A percentile compares a stretch with the other conserved stretches of the same genome.
Evolutionary conservation across 1,140 invertebrate genomes (phyloP).

Genomic region (Papilio helenus): DNA sequence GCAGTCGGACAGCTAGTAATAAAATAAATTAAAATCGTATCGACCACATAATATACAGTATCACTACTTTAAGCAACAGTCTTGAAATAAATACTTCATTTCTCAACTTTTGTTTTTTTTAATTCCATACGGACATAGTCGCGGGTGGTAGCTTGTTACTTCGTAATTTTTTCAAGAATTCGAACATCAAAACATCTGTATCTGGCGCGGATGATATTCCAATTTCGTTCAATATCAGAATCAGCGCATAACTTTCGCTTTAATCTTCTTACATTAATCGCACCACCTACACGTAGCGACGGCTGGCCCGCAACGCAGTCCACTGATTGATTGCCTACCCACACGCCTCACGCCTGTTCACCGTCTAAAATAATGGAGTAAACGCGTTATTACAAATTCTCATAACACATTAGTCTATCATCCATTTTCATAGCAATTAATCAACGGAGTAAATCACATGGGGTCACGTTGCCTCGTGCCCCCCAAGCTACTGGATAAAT

Average conservation of each 20-base stretch:
- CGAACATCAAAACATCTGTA: neutral
- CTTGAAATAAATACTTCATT: too few species aligned
- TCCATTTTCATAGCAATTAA: neutral
- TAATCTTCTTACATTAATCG: neutral
- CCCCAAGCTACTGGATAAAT: neutral
- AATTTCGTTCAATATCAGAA: neutral
- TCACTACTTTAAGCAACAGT: too few species aligned
- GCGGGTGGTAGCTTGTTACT: too few species aligned
- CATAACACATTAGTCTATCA: slow-evolving; percentile 29
- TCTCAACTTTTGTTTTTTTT: too few species aligned
- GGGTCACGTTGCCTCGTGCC: slow-evolving; percentile 8
- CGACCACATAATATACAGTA: too few species aligned
- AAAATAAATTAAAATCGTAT: too few species aligned
- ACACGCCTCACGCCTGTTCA: slow-evolving; percentile 11
- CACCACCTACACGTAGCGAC: neutral
- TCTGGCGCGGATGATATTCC: neutral
- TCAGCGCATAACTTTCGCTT: slow-evolving; percentile 5
- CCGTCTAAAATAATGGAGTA: slow-evolving; percentile 34
- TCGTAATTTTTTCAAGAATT: neutral
- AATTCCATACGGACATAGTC: too few species aligned
- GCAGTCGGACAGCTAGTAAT: too few species aligned
- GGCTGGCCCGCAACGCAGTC: neutral
- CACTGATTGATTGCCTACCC: slow-evolving; percentile 28
- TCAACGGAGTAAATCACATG: slow-evolving; percentile 12
- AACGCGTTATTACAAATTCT: slow-evolving; percentile 36